phyloP scores from a whole-genome alignment of 2,888 invertebrate species.

The Patella caerulea region DNA sequence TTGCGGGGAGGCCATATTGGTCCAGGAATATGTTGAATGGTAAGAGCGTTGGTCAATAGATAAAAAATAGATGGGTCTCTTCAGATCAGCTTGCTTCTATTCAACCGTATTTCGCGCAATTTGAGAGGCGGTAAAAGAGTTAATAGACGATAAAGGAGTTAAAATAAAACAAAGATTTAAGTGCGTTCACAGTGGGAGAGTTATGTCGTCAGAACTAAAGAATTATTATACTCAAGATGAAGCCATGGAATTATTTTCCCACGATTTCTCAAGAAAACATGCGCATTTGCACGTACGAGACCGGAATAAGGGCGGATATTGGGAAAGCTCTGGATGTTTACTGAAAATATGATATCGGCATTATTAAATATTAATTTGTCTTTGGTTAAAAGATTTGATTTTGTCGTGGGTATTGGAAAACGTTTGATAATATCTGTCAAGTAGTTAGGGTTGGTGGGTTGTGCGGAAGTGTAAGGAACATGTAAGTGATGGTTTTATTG shows the following conservation, averaged over 20 bases:
- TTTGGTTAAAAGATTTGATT: background rate
- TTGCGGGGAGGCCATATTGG: conserved; percentile 22
- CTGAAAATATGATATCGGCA: background rate
- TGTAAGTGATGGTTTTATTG: no score
- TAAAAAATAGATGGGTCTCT: background rate
- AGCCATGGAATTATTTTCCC: conserved; percentile 1
- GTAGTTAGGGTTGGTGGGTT: no score
- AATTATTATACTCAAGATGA: conserved; percentile 2
- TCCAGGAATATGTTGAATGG: conserved; percentile 6
- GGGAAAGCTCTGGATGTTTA: background rate
- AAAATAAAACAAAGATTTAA: conserved; percentile 5
- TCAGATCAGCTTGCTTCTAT: no score
- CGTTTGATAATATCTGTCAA: no score
- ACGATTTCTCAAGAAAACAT: background rate
- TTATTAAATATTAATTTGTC: conserved; percentile 5
- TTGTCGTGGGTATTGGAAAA: no score
- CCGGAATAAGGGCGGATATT: conserved; percentile 10
- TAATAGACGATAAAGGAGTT: conserved; percentile 8
- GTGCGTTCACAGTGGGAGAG: no score
- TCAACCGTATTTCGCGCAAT: background rate
- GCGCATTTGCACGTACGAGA: conserved; percentile 5
- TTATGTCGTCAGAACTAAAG: background rate
- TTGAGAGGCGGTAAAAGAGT: conserved; percentile 2
- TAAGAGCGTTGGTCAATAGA: conserved; percentile 15
- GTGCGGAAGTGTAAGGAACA: no score